A percentile compares a stretch with the other conserved stretches of the same genome.
Evolutionary conservation across 2,797 vertebrate species (phyloP).

Genomic region (Dipus sagitta): DNA sequence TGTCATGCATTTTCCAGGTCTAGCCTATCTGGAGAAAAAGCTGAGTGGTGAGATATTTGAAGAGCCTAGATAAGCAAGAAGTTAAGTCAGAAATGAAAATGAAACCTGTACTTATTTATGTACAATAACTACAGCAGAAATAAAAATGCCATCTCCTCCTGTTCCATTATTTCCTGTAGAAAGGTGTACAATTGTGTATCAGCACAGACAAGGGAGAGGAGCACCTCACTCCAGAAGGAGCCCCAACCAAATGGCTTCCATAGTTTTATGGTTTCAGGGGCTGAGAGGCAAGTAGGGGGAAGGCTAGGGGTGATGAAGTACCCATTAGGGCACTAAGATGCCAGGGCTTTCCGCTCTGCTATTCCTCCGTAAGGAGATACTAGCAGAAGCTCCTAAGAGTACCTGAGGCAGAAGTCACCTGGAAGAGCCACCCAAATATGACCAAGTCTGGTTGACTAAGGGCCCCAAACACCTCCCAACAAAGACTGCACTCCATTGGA

Average conservation of each 20-base stretch:
- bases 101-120: not conserved
- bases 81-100: not conserved
- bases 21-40: not conserved
- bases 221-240: not conserved
- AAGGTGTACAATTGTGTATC: not conserved
- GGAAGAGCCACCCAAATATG: too few relatives aligned
- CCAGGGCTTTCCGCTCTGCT: fast-evolving
- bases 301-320: not conserved
- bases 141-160: not conserved
- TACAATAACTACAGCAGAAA: too few relatives aligned
- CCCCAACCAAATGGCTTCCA: not conserved
- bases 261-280: not conserved
- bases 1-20: too few relatives aligned
- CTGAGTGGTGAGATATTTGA: not conserved
- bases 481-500: fast-evolving
- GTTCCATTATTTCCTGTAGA: not conserved
- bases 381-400: not conserved
- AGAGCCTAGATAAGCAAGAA: not conserved
- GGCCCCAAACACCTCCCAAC: too few relatives aligned
- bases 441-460: too few relatives aligned
- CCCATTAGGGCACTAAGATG: not conserved
- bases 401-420: not conserved
- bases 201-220: not conserved
- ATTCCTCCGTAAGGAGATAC: not conserved
- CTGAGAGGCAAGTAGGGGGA: fast-evolving